Conservation (phyloP, 2,888 invertebrate species). For the Colostygia pectinataria region DNA sequence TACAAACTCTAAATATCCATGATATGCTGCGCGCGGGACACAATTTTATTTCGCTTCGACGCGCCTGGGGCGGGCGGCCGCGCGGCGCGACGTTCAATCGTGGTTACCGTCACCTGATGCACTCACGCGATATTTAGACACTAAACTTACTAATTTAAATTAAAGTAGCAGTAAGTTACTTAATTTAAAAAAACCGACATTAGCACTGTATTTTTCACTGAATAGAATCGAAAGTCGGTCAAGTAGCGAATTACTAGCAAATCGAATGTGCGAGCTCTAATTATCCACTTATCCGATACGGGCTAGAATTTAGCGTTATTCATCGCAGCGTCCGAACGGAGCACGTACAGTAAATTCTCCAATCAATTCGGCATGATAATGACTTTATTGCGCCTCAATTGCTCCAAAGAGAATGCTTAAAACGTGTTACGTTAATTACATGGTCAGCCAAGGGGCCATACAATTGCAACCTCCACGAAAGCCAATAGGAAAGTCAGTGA, state of each 20-base stretch:
- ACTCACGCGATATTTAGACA: too few species aligned
- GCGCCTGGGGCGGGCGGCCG: too few species aligned
- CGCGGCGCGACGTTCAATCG: too few species aligned
- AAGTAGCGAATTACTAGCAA: constrained; percentile 32
- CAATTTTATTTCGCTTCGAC: too few species aligned
- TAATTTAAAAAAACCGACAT: background rate
- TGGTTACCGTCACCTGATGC: too few species aligned
- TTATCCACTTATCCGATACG: constrained; percentile 24
- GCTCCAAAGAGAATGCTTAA: constrained; percentile 27
- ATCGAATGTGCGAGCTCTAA: constrained; percentile 18
- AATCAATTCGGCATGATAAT: constrained; percentile 37
- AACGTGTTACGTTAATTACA: constrained; percentile 37
- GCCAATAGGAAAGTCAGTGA: constrained; percentile 74
- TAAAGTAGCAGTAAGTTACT: too few species aligned
- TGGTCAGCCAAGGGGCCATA: constrained; percentile 55
- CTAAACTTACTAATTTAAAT: too few species aligned
- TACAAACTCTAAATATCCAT: too few species aligned
- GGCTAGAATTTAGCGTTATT: constrained; percentile 38
- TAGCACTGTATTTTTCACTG: background rate
- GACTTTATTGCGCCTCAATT: constrained; percentile 37
- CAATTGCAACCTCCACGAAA: constrained; percentile 54
- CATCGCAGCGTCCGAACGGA: constrained; percentile 41
- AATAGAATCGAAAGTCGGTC: constrained; percentile 52
- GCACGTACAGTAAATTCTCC: constrained; percentile 43
- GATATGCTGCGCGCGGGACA: too few species aligned